Conservation (phyloP, 2,888 invertebrate genomes). For the Podabrus alpinus region DNA sequence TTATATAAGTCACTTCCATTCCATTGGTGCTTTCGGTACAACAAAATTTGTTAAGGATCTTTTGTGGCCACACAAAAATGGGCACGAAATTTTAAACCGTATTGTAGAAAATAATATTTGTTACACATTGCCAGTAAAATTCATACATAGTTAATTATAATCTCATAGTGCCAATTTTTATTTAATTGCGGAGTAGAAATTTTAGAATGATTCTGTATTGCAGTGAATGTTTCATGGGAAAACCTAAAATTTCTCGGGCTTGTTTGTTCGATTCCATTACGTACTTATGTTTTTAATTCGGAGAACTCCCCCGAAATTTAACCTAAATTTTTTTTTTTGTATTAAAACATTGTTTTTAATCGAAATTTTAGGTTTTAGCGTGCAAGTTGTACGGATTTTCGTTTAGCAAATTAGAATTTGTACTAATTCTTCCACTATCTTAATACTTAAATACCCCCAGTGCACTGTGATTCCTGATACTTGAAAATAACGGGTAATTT, state of each 20-base stretch:
- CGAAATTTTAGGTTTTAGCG: not conserved
- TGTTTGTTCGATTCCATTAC: not conserved
- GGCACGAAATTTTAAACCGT: too few species aligned
- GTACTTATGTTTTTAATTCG: not conserved
- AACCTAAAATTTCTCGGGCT: not conserved
- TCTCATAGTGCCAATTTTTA: not conserved
- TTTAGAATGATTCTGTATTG: not conserved
- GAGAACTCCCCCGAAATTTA: too few species aligned
- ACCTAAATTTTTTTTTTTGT: too few species aligned
- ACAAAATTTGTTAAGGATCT: constrained; percentile 5
- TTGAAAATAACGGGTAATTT: not conserved
- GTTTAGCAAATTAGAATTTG: not conserved
- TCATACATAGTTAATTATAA: not conserved
- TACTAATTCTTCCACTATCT: not conserved
- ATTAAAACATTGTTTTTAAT: not conserved
- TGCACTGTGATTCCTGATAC: not conserved
- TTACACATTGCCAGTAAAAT: not conserved
- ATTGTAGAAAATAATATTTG: not conserved
- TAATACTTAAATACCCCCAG: not conserved
- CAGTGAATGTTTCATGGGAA: not conserved
- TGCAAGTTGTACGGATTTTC: not conserved
- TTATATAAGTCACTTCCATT: constrained; percentile 14
- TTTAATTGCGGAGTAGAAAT: not conserved
- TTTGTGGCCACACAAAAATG: not conserved
- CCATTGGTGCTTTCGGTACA: constrained; percentile 19